Evolutionary conservation across 2,113 vertebrate genomes (phyloP).

Genomic region (Suricata suricatta): DNA sequence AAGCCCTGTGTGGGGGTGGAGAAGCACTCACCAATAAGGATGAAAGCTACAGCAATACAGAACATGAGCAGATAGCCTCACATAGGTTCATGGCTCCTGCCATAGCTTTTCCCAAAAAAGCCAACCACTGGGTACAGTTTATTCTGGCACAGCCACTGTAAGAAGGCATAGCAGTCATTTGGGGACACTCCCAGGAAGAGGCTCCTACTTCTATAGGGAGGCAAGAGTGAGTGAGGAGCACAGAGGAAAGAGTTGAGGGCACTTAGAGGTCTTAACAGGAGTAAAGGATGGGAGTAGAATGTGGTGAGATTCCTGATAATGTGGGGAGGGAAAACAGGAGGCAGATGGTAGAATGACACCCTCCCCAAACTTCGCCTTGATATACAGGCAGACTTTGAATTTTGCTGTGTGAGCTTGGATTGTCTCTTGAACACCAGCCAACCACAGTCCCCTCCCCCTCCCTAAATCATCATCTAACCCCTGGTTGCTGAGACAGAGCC

Average conservation of each 20-base stretch:
- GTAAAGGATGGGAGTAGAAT: background rate
- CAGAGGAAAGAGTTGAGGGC: background rate
- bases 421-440: background rate
- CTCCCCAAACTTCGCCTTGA: background rate
- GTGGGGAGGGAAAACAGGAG: background rate
- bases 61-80: constrained; percentile 85
- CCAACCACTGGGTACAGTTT: constrained; percentile 85
- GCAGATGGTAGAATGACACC: background rate
- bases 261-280: background rate
- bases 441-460: background rate
- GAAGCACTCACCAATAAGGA: constrained; percentile 84
- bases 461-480: background rate
- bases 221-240: background rate
- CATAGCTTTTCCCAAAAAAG: constrained; percentile 88
- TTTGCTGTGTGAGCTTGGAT: background rate
- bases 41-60: constrained; percentile 84
- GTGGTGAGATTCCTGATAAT: background rate
- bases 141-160: constrained; percentile 87
- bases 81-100: constrained; percentile 86
- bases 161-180: background rate
- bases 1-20: constrained; percentile 65
- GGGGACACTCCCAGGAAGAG: background rate
- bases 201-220: background rate
- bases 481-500: background rate
- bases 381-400: background rate